Conservation (phyloP, 2,888 invertebrate species). For the Tenthredo notha region DNA sequence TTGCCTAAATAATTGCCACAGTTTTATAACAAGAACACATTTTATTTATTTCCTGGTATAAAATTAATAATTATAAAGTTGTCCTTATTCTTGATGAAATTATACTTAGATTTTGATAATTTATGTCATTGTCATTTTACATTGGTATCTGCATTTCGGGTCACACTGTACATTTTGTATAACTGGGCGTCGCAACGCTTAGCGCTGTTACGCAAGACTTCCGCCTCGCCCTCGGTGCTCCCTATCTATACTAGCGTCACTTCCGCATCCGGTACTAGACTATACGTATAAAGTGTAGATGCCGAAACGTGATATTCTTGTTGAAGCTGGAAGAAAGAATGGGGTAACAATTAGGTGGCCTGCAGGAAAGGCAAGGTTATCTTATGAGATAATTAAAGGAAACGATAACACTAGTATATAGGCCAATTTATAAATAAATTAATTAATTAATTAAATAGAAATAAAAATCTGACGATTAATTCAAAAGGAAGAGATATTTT, state of each 20-base stretch:
- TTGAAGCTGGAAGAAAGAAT: neutral
- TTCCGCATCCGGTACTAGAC: conserved; percentile 57
- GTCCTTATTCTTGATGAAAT: neutral
- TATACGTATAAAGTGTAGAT: conserved; percentile 21
- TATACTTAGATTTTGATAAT: neutral
- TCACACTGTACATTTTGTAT: conserved; percentile 11
- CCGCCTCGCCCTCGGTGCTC: conserved; percentile 61
- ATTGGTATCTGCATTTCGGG: neutral
- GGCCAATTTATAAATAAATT: no score
- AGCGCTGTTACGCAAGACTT: conserved; percentile 69
- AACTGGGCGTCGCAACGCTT: conserved; percentile 34
- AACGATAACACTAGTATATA: neutral
- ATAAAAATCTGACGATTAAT: no score
- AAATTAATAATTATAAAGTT: neutral
- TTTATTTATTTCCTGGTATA: neutral
- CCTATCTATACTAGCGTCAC: conserved; percentile 59
- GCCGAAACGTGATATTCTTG: conserved; percentile 32
- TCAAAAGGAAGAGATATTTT: neutral
- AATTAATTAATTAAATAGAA: no score
- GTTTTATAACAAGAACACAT: no score
- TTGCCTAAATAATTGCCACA: neutral
- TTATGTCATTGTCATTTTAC: neutral
- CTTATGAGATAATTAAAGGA: neutral
- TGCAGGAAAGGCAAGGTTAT: conserved; percentile 23
- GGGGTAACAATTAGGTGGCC: neutral